phyloP scores from a whole-genome alignment of 2,113 vertebrate genomes.

The Amblyopsis rosae region DNA sequence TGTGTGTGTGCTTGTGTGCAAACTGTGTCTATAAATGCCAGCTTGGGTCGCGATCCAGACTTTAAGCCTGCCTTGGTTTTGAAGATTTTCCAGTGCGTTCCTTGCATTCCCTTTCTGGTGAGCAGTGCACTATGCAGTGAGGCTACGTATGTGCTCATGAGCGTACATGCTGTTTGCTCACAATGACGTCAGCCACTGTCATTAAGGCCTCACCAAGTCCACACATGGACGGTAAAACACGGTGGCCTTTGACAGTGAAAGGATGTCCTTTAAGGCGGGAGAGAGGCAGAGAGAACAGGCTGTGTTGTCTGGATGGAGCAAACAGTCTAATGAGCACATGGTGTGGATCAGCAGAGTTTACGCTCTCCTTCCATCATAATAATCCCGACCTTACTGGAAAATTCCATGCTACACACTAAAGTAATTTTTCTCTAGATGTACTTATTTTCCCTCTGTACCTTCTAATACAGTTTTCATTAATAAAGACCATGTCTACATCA shows the following conservation, averaged over 20 bases:
- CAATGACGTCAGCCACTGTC: neutral
- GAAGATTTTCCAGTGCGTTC: slow-evolving; percentile 51
- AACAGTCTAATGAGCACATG: slow-evolving; percentile 58
- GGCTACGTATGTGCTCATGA: neutral
- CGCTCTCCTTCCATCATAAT: slow-evolving; percentile 44
- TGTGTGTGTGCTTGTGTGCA: slow-evolving; percentile 15
- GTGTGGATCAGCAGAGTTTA: slow-evolving; percentile 61
- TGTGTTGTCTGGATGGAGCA: slow-evolving; percentile 23
- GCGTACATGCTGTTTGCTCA: neutral
- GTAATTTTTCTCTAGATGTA: neutral
- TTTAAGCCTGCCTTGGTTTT: slow-evolving; percentile 29
- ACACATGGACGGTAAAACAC: neutral
- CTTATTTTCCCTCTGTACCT: slow-evolving; percentile 1
- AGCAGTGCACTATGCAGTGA: neutral
- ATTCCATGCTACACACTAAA: slow-evolving; percentile 29
- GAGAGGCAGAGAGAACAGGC: slow-evolving; percentile 19
- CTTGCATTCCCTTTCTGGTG: slow-evolving; percentile 28
- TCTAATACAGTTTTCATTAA: slow-evolving; percentile 1
- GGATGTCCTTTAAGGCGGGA: slow-evolving; percentile 13
- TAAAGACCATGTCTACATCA: slow-evolving; percentile 17
- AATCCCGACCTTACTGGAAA: slow-evolving; percentile 41
- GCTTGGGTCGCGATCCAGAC: slow-evolving; percentile 31
- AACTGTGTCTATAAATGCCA: slow-evolving; percentile 31
- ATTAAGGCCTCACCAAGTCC: neutral
- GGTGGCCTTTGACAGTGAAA: neutral